These are phyloP conservation scores for Sparidentex hasta DNA, from an alignment of 2,797 vertebrate species.

Conservation along the genomic window DNA sequence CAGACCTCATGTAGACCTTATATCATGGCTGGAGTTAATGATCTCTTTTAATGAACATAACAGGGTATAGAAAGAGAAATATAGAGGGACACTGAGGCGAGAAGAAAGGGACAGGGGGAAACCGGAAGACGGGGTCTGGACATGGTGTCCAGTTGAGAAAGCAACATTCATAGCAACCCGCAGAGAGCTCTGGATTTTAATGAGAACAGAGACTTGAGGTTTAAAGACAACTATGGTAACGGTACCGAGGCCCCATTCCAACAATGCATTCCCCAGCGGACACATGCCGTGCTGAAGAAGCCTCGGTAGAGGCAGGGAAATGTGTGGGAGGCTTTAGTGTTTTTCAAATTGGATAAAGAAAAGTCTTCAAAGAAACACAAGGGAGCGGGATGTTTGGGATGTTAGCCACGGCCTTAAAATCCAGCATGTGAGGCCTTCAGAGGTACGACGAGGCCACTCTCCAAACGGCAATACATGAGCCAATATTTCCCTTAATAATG, in stretches of 20 bases:
- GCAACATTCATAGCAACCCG: conserved; percentile 58
- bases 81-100: conserved; percentile 14
- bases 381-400: conserved; percentile 56
- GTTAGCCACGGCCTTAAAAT: conserved; percentile 42
- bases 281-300: conserved; percentile 36
- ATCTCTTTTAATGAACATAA: conserved; percentile 63
- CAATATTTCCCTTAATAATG: conserved; percentile 77
- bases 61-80: conserved; percentile 35
- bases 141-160: conserved; percentile 62
- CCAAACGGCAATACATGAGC: conserved; percentile 60
- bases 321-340: conserved; percentile 49
- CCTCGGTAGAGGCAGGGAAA: conserved; percentile 44
- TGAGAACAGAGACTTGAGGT: conserved; percentile 71
- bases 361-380: conserved; percentile 60
- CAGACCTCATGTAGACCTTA: conserved; percentile 45
- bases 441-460: conserved; percentile 51
- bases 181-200: conserved; percentile 74
- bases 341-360: conserved; percentile 69
- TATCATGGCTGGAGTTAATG: conserved; percentile 56
- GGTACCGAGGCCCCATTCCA: conserved; percentile 59
- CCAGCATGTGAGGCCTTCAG: conserved; percentile 44
- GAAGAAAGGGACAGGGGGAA: conserved; percentile 20
- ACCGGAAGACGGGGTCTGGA: conserved; percentile 36
- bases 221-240: conserved; percentile 68
- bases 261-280: conserved; percentile 62